Evolutionary conservation across 2,888 invertebrate species (phyloP).

Genomic region (Osedax frankpressi): DNA sequence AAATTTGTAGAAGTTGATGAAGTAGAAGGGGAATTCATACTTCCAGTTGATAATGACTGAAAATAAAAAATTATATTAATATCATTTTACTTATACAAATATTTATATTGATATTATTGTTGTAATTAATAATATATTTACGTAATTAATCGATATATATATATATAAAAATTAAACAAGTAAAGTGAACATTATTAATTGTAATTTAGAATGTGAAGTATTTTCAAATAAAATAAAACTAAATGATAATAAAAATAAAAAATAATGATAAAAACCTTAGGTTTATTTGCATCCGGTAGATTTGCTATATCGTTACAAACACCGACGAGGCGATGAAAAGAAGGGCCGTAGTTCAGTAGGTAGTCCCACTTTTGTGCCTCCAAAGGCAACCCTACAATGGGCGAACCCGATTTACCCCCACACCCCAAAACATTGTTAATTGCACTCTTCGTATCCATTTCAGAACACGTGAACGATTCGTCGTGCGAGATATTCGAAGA

Average conservation of each 20-base stretch:
- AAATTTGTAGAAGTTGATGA: neutral
- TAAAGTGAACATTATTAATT: too few species aligned
- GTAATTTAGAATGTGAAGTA: too few species aligned
- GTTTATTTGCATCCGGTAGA: slow-evolving; percentile 57
- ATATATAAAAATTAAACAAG: too few species aligned
- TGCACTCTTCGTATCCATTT: slow-evolving; percentile 72
- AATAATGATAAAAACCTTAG: neutral
- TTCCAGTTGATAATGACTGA: neutral
- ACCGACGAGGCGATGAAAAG: slow-evolving; percentile 84
- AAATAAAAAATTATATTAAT: too few species aligned
- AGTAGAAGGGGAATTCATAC: neutral
- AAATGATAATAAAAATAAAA: neutral
- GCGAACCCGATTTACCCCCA: neutral
- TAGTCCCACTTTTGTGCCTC: slow-evolving; percentile 82
- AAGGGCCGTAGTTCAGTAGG: slow-evolving; percentile 85
- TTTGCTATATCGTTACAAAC: slow-evolving; percentile 93
- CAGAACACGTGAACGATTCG: slow-evolving; percentile 93
- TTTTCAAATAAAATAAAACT: neutral
- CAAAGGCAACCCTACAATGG: slow-evolving; percentile 42
- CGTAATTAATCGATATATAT: neutral
- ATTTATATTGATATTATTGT: too few species aligned
- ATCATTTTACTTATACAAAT: too few species aligned
- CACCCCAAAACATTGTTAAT: slow-evolving; percentile 3
- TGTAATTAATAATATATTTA: too few species aligned
- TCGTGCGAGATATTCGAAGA: slow-evolving; percentile 70